Evolutionary conservation across 2,888 invertebrate genomes (phyloP).

Genomic region (Coenonympha glycerion): DNA sequence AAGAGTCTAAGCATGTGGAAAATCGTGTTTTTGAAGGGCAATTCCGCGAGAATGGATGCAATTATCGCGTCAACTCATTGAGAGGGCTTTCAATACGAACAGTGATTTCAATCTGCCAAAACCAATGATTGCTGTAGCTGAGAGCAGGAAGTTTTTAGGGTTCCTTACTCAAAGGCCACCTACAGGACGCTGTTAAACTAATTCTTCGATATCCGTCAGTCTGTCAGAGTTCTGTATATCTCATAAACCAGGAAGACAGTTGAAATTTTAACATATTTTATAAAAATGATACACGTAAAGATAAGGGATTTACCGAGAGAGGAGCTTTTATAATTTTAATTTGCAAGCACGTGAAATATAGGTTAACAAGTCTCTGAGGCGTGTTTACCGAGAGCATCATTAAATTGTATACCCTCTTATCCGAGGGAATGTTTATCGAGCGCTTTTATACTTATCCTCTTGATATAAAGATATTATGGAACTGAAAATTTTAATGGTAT

Average conservation of each 20-base stretch:
- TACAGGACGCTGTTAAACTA: too few relatives aligned
- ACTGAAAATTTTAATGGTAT: too few relatives aligned
- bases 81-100: slow-evolving; percentile 3
- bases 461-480: background rate
- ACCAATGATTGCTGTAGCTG: background rate
- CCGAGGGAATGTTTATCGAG: background rate
- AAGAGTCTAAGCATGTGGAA: background rate
- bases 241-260: too few relatives aligned
- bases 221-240: too few relatives aligned
- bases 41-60: slow-evolving; percentile 17
- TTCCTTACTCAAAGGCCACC: too few relatives aligned
- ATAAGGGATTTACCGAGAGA: background rate
- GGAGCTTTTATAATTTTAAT: background rate
- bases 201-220: too few relatives aligned
- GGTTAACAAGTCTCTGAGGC: background rate
- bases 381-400: background rate
- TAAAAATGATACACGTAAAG: background rate
- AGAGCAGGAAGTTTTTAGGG: too few relatives aligned
- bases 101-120: background rate
- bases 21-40: slow-evolving; percentile 13
- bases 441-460: background rate
- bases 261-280: too few relatives aligned
- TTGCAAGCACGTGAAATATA: background rate
- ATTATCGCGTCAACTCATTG: slow-evolving; percentile 15
- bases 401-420: background rate